Conservation (phyloP, 2,797 vertebrate genomes). For the Chloroceryle inda region DNA sequence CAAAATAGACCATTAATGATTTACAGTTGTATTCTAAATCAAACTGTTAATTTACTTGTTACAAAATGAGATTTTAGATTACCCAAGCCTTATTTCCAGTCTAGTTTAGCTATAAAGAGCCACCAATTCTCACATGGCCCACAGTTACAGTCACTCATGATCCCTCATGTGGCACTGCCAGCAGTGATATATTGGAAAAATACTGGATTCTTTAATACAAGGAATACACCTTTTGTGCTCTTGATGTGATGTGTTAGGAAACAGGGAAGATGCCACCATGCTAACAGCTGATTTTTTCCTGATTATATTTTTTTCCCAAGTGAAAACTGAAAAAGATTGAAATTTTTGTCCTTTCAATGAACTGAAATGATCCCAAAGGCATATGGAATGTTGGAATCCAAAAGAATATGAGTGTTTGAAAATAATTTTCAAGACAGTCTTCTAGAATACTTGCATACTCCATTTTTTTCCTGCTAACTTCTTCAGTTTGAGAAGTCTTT, state of each 20-base stretch:
- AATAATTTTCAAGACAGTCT: background rate
- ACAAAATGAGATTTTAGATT: background rate
- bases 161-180: background rate
- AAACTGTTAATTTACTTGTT: background rate
- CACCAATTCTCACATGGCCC: background rate
- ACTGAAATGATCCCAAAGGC: background rate
- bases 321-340: background rate
- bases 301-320: background rate
- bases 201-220: background rate
- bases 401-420: background rate
- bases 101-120: background rate
- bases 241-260: background rate
- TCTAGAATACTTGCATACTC: background rate
- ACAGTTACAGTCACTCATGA: background rate
- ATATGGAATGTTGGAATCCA: background rate
- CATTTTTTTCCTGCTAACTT: background rate
- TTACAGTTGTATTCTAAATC: background rate
- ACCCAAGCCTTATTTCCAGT: background rate
- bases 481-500: background rate
- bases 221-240: background rate
- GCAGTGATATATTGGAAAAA: background rate
- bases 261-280: background rate
- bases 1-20: accelerated
- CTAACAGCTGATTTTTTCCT: background rate
- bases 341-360: background rate